phyloP scores from a whole-genome alignment of 2,888 invertebrate genomes.

The Odontomyia ornata region DNA sequence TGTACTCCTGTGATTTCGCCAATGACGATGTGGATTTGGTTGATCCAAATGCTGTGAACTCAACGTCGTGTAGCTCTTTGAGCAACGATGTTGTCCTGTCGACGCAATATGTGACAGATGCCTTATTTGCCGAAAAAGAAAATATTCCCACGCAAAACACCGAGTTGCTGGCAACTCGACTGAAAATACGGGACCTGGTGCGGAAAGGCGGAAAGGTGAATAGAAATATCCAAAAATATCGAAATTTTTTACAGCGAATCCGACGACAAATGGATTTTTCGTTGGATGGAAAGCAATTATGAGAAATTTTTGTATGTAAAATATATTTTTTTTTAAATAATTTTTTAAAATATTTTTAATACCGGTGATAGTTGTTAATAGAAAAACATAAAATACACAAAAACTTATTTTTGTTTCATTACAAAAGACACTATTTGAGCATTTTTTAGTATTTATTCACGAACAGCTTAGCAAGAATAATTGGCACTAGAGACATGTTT shows the following conservation, averaged over 20 bases:
- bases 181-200: slow-evolving; percentile 47
- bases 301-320: slow-evolving; percentile 4
- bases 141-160: slow-evolving; percentile 44
- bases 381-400: slow-evolving; percentile 6
- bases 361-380: slow-evolving; percentile 11
- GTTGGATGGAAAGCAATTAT: slow-evolving; percentile 24
- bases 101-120: slow-evolving; percentile 13
- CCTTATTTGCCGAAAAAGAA: slow-evolving; percentile 35
- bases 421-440: slow-evolving; percentile 11
- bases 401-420: neutral
- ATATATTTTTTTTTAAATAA: neutral
- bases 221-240: slow-evolving; percentile 49
- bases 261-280: slow-evolving; percentile 44
- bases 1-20: slow-evolving; percentile 71
- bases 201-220: slow-evolving; percentile 48
- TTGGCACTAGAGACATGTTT: neutral
- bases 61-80: slow-evolving; percentile 39
- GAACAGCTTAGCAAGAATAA: neutral
- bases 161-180: slow-evolving; percentile 45
- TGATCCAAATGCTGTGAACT: slow-evolving; percentile 4
- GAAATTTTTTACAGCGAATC: slow-evolving; percentile 48
- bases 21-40: slow-evolving; percentile 42
- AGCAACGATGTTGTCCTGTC: slow-evolving; percentile 17
- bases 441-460: neutral
- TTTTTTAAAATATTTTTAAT: slow-evolving; percentile 22